phyloP scores from a whole-genome alignment of 2,888 invertebrate species.

The Norana najaformis region DNA sequence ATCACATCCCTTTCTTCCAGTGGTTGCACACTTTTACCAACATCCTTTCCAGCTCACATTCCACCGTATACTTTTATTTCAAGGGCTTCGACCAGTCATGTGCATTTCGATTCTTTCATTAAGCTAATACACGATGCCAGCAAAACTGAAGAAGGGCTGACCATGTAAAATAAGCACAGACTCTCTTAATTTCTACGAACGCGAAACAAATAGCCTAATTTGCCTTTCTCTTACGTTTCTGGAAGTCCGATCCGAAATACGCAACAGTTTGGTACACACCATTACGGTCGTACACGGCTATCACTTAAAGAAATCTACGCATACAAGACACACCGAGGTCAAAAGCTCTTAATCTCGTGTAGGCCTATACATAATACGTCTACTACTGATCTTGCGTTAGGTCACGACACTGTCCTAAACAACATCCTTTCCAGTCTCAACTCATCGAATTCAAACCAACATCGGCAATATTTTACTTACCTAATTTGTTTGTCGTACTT shows the following conservation, averaged over 20 bases:
- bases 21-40: too few species aligned
- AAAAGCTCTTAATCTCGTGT: slow-evolving; percentile 1
- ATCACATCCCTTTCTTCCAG: too few species aligned
- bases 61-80: too few species aligned
- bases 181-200: not conserved
- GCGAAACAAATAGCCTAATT: not conserved
- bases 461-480: not conserved
- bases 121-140: too few species aligned
- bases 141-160: too few species aligned
- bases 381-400: not conserved
- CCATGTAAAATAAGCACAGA: too few species aligned
- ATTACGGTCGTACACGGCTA: not conserved
- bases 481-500: not conserved
- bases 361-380: not conserved
- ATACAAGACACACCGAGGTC: not conserved
- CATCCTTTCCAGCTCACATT: too few species aligned
- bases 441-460: not conserved
- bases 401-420: not conserved
- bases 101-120: too few species aligned
- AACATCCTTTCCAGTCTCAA: too few species aligned
- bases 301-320: not conserved
- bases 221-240: not conserved
- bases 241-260: not conserved
- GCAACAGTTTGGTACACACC: not conserved
- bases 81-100: too few species aligned